Evolutionary conservation across 2,888 invertebrate genomes (phyloP).

Genomic region (Embidobia sp.): DNA sequence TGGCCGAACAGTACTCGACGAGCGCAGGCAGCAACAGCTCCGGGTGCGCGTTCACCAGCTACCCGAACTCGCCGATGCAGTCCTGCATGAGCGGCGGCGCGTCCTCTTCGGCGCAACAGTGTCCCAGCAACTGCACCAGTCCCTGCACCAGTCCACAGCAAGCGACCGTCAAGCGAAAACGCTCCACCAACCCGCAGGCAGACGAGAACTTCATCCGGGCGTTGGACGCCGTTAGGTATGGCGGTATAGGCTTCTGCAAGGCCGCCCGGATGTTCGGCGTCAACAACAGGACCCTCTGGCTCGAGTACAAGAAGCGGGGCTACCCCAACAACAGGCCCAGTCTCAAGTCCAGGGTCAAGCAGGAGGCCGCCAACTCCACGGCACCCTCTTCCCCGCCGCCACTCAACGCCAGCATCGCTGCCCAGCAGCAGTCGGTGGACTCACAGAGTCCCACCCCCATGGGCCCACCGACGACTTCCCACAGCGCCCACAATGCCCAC

Average conservation of each 20-base stretch:
- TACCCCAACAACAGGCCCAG: slow-evolving; percentile 91
- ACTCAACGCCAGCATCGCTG: slow-evolving; percentile 6
- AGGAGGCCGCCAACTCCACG: slow-evolving; percentile 85
- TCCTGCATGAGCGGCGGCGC: slow-evolving; percentile 73
- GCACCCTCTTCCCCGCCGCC: slow-evolving; percentile 84
- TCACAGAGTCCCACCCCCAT: slow-evolving; percentile 82
- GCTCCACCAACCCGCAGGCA: slow-evolving; percentile 90
- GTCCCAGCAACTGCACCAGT: slow-evolving; percentile 79
- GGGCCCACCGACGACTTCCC: slow-evolving; percentile 73
- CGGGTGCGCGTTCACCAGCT: slow-evolving; percentile 76
- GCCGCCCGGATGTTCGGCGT: slow-evolving; percentile 92
- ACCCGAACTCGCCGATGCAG: slow-evolving; percentile 72
- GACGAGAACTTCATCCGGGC: slow-evolving; percentile 92
- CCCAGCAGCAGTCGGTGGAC: slow-evolving; percentile 79
- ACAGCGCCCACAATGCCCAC: slow-evolving; percentile 76
- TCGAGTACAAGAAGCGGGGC: slow-evolving; percentile 92
- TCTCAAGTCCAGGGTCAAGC: slow-evolving; percentile 89
- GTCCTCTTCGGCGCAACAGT: slow-evolving; percentile 75
- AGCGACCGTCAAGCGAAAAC: slow-evolving; percentile 84
- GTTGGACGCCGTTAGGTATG: slow-evolving; percentile 90
- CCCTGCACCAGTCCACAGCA: slow-evolving; percentile 81
- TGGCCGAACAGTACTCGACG: slow-evolving; percentile 84
- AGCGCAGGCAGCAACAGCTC: slow-evolving; percentile 83
- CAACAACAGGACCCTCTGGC: slow-evolving; percentile 92
- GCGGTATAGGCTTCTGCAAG: slow-evolving; percentile 93